Base-by-base conservation (phyloP, 2,888 invertebrate genomes). In the Caenorhabditis auriculariae region DNA sequence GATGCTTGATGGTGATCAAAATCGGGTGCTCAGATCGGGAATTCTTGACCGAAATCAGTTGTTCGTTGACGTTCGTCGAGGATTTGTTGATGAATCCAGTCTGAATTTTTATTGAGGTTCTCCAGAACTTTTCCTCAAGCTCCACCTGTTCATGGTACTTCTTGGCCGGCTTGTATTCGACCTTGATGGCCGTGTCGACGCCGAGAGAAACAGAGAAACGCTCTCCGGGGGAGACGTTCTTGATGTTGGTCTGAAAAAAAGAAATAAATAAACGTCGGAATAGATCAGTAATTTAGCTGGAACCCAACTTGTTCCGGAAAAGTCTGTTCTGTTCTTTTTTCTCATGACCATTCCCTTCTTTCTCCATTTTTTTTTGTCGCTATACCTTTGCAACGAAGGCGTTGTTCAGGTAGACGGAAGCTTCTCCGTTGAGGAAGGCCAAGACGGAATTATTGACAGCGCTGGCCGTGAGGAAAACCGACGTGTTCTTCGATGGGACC, bases 151-250 rank as follows among this genome's bases (percentile, higher is more conserved):
- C 81, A n/a, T 75, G 76, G 58, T 75, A 80, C 61, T 82, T 82
- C 53, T 78, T 76, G 39, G 78, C 74, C n/a, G 83, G 82, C 53
- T 81, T 77, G 72, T 83, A 83, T 15, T 67, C 75, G 4, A 84
- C 75, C 53, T 80, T 75, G 27, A 84, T 75, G 12, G 82, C 75
- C 2, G 82, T 77, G 62, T 84, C 84, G 5, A 82, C 81, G 39
- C 84, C 84, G 39, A 84, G 69, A 3, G 83, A 82, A 54, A 81
- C 79, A 49, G 70, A 66, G 69, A 84, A 82, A 54, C 82, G 79
- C 67, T 84, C 84, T 35, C 75, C 74, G 2, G 83, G 81, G 39
- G 80, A 79, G 7, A 83, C 82, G 3, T 81, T 69, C 47, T 81
- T 77, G 61, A 83, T 44, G 6, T 60, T 52, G 26, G 68, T 66